These are phyloP conservation scores for Tribolium freemani DNA, from an alignment of 2,888 invertebrate species.

Conservation along the genomic window DNA sequence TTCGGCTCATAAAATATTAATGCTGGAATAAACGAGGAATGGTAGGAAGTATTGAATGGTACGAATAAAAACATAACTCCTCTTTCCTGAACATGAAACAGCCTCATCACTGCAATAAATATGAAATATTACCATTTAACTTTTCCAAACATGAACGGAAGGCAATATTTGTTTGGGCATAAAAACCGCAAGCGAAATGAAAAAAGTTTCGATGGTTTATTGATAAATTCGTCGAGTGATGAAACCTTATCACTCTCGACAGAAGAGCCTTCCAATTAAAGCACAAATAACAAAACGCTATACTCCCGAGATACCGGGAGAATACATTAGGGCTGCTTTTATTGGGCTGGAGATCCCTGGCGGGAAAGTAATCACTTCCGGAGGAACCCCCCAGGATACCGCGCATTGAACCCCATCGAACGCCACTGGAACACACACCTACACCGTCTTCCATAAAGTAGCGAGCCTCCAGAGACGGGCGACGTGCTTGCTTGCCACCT, in stretches of 20 bases:
- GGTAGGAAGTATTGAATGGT: neutral
- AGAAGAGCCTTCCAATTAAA: conserved; percentile 8
- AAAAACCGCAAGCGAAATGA: conserved; percentile 30
- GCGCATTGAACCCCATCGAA: conserved; percentile 34
- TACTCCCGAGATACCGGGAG: conserved; percentile 1
- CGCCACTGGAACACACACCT: conserved; percentile 36
- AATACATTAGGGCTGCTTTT: conserved; percentile 39
- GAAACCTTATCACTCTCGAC: neutral
- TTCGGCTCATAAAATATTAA: conserved; percentile 5
- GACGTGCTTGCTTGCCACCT: conserved; percentile 26
- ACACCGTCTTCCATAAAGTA: conserved; percentile 38
- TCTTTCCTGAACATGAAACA: neutral
- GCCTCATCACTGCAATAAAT: conserved; percentile 33
- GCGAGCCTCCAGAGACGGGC: conserved; percentile 19
- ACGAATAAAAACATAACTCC: conserved; percentile 10
- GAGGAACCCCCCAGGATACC: conserved; percentile 40
- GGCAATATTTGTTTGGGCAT: conserved; percentile 37
- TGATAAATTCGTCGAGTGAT: conserved; percentile 33
- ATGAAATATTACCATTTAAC: conserved; percentile 36
- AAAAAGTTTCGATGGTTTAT: conserved; percentile 43
- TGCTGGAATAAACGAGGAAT: neutral
- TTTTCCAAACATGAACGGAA: conserved; percentile 21
- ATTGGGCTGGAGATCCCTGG: conserved; percentile 38
- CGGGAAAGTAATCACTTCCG: conserved; percentile 45
- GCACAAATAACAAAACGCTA: neutral